Base-by-base conservation (phyloP, 2,797 vertebrate species). In the Amblyopsis hoosieri region DNA sequence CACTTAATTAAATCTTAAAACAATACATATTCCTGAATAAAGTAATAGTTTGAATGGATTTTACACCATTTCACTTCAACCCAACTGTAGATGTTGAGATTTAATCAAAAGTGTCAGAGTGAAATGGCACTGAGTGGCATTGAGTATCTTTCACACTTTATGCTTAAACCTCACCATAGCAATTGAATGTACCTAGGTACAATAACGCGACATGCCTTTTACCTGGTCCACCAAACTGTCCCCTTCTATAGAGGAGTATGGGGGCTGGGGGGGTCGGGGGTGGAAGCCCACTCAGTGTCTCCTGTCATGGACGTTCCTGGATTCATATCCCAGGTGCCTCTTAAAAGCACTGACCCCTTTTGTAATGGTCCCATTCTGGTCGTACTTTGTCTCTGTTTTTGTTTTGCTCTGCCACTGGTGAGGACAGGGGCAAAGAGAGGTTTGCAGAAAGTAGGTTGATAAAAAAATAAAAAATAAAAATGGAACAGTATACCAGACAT, bases 191-290 rank as follows among this genome's bases (percentile, higher is more conserved):
- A 17, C 23, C 11, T 17, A 10, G 23, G 45, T 8, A 37, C 64
- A 67, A 72, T 80, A 69, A 72, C 31, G 62, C 66, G 76, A 51
- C 54, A 65, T 70, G 74, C 29, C 52, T 33, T 67, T 70, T 74
- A 66, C 42, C 66, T 8, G 8, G 33, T 37, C 33, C 33, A 37
- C 5, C 33, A 37, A 37, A 6, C 33, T 37, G 33, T 37, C 33
- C 33, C 33, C 7, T 29, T 29, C 23, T 29, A 29, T 29, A 29
- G 23, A 29, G 23, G 23, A 29, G 23, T 29, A 29, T 29, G 23
- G 23, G 23, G 23, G 23, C 23, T 23, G 3, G 23, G 23, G 19
- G 23, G 23, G 23, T 23, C 23, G 23, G 23, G 23, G 23, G 52
- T 62, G 62, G 64, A 52, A 69, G 67, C 59, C 64, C 66, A 70